Evolutionary conservation across 2,888 invertebrate species (phyloP).

Genomic region (Eupithecia pulchellata): DNA sequence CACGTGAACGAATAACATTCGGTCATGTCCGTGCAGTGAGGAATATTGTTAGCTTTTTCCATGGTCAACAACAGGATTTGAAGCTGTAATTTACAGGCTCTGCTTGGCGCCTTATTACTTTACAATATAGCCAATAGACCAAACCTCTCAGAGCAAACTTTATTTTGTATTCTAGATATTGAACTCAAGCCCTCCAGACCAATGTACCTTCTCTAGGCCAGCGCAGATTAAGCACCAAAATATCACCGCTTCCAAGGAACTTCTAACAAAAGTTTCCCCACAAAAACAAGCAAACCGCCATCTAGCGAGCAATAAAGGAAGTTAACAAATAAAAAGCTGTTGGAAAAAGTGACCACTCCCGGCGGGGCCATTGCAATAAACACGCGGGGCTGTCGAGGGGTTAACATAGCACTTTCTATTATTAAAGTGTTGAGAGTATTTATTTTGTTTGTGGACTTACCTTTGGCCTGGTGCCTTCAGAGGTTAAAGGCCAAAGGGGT

Average conservation of each 20-base stretch:
- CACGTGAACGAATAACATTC: no score
- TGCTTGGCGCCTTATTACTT: not conserved
- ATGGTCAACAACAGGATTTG: no score
- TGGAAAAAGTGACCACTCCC: conserved; percentile 58
- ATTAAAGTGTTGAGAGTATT: conserved; percentile 29
- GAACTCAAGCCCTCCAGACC: not conserved
- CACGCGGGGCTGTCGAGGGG: conserved; percentile 38
- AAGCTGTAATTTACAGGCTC: no score
- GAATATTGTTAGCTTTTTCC: no score
- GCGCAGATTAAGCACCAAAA: conserved; percentile 16
- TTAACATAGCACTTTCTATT: conserved; percentile 31
- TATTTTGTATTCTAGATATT: not conserved
- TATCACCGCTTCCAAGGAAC: conserved; percentile 25
- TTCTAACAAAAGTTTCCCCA: conserved; percentile 31
- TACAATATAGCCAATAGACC: not conserved
- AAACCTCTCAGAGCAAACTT: not conserved
- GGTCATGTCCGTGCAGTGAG: no score
- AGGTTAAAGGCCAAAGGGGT: not conserved
- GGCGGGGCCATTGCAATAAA: conserved; percentile 62
- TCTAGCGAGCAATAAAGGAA: conserved; percentile 41
- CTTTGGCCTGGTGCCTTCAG: not conserved
- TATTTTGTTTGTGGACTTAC: conserved; percentile 11
- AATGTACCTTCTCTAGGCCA: conserved; percentile 12
- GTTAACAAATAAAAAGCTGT: conserved; percentile 51
- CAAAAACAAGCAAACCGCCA: conserved; percentile 37